Percentiles rank a stretch among this genome's conserved stretches.
phyloP scores from a whole-genome alignment of 2,797 vertebrate genomes.

The Hirundo rustica region DNA sequence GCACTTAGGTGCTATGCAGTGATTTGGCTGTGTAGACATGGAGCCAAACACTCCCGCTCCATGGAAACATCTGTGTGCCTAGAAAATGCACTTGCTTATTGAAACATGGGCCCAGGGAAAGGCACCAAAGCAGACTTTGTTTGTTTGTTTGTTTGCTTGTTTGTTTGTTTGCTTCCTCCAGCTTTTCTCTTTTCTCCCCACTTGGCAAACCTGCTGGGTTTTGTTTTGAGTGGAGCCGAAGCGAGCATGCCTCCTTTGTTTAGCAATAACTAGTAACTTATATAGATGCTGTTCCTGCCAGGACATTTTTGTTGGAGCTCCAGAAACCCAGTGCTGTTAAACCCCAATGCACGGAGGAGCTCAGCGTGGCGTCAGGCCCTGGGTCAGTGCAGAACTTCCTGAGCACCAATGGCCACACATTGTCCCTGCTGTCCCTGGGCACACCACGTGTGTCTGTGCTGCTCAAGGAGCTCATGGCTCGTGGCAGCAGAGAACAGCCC shows the following conservation, averaged over 20 bases:
- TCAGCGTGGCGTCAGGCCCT: neutral
- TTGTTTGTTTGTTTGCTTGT: neutral
- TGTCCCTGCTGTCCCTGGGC: fast-evolving
- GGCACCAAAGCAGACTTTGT: constrained; percentile 6
- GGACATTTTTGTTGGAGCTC: constrained; percentile 41
- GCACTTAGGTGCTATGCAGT: neutral
- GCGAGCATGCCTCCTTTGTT: constrained; percentile 19
- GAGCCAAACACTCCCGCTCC: neutral
- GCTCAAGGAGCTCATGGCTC: fast-evolving
- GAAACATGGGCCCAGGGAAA: neutral
- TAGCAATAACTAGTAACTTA: constrained; percentile 55
- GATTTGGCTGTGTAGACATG: neutral
- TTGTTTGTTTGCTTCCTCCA: constrained; percentile 18
- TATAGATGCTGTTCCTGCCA: constrained; percentile 37
- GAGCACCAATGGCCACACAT: neutral
- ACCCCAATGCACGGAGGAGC: neutral
- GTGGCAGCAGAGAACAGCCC: neutral
- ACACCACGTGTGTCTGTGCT: fast-evolving
- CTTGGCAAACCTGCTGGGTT: constrained; percentile 30
- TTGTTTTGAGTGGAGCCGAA: constrained; percentile 46
- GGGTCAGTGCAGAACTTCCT: neutral
- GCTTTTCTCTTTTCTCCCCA: neutral
- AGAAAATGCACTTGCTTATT: constrained; percentile 24
- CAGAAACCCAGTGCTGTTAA: constrained; percentile 4
- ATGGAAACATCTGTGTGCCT: neutral